Percentiles rank a stretch among this genome's conserved stretches.
phyloP scores from a whole-genome alignment of 2,113 vertebrate species.

The Thalassarche chlororhynchos region DNA sequence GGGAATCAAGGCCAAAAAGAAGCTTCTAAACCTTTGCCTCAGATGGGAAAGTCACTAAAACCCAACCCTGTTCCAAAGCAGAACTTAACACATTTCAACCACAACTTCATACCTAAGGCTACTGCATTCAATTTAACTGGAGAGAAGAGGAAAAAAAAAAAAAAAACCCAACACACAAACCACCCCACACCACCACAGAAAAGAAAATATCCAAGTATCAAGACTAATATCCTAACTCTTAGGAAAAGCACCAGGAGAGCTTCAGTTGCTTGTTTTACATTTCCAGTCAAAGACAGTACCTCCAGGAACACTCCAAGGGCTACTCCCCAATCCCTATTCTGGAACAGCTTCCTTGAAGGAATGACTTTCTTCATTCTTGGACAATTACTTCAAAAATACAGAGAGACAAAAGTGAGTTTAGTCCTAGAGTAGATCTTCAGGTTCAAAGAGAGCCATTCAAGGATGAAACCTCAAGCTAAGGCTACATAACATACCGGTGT shows the following conservation, averaged over 20 bases:
- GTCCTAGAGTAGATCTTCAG: background rate
- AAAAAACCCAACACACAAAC: background rate
- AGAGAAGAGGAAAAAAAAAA: no score
- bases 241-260: background rate
- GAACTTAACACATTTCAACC: background rate
- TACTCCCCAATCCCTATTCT: background rate
- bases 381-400: background rate
- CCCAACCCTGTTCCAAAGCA: background rate
- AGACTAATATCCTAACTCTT: background rate
- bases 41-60: background rate
- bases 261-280: background rate
- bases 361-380: background rate
- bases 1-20: background rate
- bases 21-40: background rate
- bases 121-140: background rate
- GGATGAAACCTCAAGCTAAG: background rate
- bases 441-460: background rate
- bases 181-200: background rate
- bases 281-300: background rate
- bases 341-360: background rate
- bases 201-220: background rate
- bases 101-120: background rate
- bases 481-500: background rate
- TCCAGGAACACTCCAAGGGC: background rate
- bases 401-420: background rate